These are phyloP conservation scores for Rutpela maculata DNA, from an alignment of 2,888 invertebrate species.

Conservation along the genomic window DNA sequence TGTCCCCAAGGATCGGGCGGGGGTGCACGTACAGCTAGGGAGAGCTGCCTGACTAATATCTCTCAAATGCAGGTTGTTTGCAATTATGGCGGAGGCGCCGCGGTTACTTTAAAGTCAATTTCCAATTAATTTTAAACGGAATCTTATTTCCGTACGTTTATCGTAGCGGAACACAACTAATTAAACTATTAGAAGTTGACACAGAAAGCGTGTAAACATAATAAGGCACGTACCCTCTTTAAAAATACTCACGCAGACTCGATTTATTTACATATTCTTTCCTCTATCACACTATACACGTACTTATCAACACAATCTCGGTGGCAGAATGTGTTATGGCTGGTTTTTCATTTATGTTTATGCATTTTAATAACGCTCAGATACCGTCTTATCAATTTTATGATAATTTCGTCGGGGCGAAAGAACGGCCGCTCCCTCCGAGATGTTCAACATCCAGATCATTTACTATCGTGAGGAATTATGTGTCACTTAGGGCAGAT, in stretches of 20 bases:
- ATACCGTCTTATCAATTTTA: conserved; percentile 32
- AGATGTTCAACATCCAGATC: conserved; percentile 26
- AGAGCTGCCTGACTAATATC: too few relatives aligned
- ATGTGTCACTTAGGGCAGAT: conserved; percentile 42
- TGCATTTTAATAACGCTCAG: conserved; percentile 20
- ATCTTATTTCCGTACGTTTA: background rate
- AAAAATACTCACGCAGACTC: background rate
- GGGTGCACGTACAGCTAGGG: too few relatives aligned
- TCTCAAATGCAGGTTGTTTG: background rate
- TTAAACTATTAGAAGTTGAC: background rate
- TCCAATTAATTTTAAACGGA: too few relatives aligned
- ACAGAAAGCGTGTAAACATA: background rate
- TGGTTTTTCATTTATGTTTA: conserved; percentile 27
- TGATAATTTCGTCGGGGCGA: conserved; percentile 5
- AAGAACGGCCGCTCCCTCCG: background rate
- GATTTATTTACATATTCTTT: background rate
- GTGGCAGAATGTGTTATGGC: background rate
- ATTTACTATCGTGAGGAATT: conserved; percentile 38
- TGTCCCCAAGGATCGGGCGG: too few relatives aligned
- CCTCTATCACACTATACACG: background rate
- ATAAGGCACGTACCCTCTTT: background rate
- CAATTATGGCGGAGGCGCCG: background rate
- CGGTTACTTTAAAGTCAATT: background rate
- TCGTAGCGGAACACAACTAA: background rate
- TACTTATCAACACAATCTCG: conserved; percentile 7